Evolutionary conservation across 2,797 vertebrate genomes (phyloP).

Genomic region (Podargus strigoides): DNA sequence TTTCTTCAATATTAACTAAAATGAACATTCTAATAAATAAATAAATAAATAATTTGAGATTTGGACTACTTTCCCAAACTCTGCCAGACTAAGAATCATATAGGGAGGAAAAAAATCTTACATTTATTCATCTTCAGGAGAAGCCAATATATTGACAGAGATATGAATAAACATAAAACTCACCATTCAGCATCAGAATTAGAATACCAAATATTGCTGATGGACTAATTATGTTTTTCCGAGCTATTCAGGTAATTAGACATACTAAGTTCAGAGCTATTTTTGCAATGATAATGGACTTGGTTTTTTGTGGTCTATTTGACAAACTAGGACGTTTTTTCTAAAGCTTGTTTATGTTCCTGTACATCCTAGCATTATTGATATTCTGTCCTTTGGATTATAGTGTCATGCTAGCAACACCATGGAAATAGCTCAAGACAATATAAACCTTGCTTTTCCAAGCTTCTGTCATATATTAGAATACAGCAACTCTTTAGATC

Average conservation of each 20-base stretch:
- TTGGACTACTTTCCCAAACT: not conserved
- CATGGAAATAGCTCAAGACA: constrained; percentile 55
- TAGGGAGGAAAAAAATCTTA: not conserved
- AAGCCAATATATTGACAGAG: constrained; percentile 61
- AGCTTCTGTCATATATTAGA: not conserved
- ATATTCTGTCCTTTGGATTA: constrained; percentile 73
- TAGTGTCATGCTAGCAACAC: constrained; percentile 55
- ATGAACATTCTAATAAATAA: not conserved
- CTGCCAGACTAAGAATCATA: not conserved
- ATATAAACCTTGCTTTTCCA: constrained; percentile 20
- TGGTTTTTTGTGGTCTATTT: constrained; percentile 73
- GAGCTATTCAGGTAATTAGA: constrained; percentile 75
- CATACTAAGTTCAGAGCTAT: constrained; percentile 69
- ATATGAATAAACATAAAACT: constrained; percentile 63
- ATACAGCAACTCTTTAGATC: not conserved
- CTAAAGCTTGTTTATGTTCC: constrained; percentile 73
- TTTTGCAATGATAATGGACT: constrained; percentile 72
- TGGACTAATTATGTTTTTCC: constrained; percentile 72
- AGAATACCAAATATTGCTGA: constrained; percentile 63
- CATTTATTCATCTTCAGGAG: constrained; percentile 49
- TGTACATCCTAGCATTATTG: constrained; percentile 67
- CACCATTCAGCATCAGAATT: constrained; percentile 56
- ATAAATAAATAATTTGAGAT: not conserved
- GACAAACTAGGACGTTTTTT: constrained; percentile 71
- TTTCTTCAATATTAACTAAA: not conserved